Evolutionary conservation across 2,113 vertebrate species (phyloP).

Genomic region (Columba janthina): DNA sequence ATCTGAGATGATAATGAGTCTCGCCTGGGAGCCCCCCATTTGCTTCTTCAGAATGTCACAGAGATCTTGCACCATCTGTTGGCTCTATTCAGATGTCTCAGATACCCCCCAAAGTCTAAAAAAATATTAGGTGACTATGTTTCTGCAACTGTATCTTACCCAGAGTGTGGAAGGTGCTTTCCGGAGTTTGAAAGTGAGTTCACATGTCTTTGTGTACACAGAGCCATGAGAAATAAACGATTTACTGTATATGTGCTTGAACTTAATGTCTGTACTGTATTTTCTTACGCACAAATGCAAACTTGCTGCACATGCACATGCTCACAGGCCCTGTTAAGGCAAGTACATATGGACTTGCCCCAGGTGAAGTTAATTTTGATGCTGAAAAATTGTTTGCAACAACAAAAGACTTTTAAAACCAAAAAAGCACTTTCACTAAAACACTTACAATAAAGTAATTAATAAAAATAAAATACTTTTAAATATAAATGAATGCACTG

Average conservation of each 20-base stretch:
- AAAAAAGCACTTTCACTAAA: neutral
- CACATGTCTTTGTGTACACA: rapidly evolving
- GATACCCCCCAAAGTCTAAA: neutral
- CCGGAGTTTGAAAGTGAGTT: neutral
- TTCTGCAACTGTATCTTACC: neutral
- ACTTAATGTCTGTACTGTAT: neutral
- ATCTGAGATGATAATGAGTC: neutral
- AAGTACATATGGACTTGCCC: neutral
- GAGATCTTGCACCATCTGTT: constrained; percentile 23
- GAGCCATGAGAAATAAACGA: neutral
- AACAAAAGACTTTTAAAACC: neutral
- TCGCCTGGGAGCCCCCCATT: neutral
- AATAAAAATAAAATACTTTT: neutral
- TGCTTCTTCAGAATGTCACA: neutral
- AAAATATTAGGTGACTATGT: neutral
- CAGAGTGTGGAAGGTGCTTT: neutral
- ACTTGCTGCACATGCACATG: neutral
- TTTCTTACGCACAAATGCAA: neutral
- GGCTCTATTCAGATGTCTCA: neutral
- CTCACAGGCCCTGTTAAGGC: neutral
- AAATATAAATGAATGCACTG: neutral
- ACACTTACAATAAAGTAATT: neutral
- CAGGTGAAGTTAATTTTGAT: neutral
- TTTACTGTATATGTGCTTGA: neutral
- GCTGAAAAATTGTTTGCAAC: neutral